Base-by-base conservation (phyloP, 2,113 vertebrate species). In the Paralichthys olivaceus region DNA sequence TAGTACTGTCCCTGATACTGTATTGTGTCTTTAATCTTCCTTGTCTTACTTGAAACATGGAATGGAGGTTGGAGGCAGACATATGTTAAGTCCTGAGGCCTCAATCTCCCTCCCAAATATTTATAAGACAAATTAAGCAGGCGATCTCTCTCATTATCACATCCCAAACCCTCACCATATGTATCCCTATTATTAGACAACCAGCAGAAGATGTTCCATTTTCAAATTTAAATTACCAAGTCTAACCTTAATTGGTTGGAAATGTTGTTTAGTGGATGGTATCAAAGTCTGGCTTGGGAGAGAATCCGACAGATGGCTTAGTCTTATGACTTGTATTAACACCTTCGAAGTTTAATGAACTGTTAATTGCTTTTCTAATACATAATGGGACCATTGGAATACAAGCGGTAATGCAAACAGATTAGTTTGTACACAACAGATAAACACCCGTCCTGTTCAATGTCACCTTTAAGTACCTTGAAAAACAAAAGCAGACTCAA, bases 311-410 rank as follows among this genome's bases (percentile, higher is more conserved):
- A 95, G 94, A 94, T 94, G 93, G 94, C 93, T 89, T 89, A 92
- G 91, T 93, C 92, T 94, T 94, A 93, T 92, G 90, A 92, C 92
- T 94, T 92, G 86, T 93, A 94, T 95, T 94, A 94, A 94, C 92
- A 94, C 91, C 92, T 94, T 90, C 81, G 69, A 92, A 90, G 93
- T 93, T 93, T 94, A 95, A 94, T 95, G 92, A 93, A 94, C 91
- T 94, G 92, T 90, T 95, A 94, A 94, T 94, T 93, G 93, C 89
- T 95, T 94, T 94, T 91, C 92, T 93, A 92, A 94, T 94, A 93
- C 91, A 93, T 93, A 92, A 92, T 91, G 90, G 91, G 90, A 91
- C 84, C 87, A 91, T 75, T 84, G 84, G 72, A 93, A 94, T 91
- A 90, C 84, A 78, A 77, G 87, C 90, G 61, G 90, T 94, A 94